phyloP scores from a whole-genome alignment of 2,888 invertebrate genomes.

The Drosophila buzzatii region DNA sequence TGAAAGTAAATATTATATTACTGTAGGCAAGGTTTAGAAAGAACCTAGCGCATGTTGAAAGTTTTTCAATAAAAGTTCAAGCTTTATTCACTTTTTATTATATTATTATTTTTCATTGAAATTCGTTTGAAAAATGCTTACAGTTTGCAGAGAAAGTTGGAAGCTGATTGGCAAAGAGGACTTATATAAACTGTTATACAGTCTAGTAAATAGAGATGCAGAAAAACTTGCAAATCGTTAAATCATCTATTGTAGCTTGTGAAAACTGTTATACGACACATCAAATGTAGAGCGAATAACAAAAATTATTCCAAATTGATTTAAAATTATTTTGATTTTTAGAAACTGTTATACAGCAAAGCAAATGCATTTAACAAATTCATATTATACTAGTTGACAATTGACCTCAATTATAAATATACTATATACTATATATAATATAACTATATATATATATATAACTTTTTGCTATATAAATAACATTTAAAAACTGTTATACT shows the following conservation, averaged over 20 bases:
- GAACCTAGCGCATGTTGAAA: neutral
- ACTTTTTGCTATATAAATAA: neutral
- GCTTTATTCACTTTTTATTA: neutral
- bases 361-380: neutral
- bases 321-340: neutral
- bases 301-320: neutral
- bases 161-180: neutral
- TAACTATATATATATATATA: no score
- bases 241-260: neutral
- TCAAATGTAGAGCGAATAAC: neutral
- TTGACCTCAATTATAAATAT: no score
- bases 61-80: neutral
- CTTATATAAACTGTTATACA: neutral
- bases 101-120: neutral
- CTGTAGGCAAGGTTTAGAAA: neutral
- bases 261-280: neutral
- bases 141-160: neutral
- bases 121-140: neutral
- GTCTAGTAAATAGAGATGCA: neutral
- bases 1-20: neutral
- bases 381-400: neutral
- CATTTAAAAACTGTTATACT: conserved; percentile 1
- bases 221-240: no score
- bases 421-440: no score
- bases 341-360: neutral